Evolutionary conservation across 2,888 invertebrate genomes (phyloP).

Genomic region (Subacronicta megacephala): DNA sequence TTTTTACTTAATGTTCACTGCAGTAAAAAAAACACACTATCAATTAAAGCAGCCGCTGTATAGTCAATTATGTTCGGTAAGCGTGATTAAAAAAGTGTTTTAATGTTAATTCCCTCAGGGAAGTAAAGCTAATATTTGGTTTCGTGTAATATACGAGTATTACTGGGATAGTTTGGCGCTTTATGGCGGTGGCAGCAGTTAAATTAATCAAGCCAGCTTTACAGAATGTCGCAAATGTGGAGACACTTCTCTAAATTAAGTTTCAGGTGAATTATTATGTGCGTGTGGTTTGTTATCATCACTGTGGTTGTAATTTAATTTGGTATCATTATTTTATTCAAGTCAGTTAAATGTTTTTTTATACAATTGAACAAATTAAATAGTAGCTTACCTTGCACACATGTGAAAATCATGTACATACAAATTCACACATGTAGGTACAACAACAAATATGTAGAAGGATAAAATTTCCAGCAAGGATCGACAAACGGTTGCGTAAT

Average conservation of each 20-base stretch:
- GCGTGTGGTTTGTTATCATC: conserved; percentile 22
- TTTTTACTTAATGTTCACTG: not conserved
- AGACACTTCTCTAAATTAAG: conserved; percentile 56
- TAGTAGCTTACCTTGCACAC: too few species aligned
- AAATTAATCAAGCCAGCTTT: conserved; percentile 66
- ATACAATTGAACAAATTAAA: too few species aligned
- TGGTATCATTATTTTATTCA: not conserved
- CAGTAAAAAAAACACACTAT: conserved; percentile 28
- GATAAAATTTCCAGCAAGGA: not conserved
- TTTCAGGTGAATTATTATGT: conserved; percentile 36
- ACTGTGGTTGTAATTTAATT: not conserved
- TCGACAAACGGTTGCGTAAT: not conserved
- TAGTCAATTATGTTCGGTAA: conserved; percentile 16
- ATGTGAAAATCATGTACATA: too few species aligned
- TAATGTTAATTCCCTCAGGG: conserved; percentile 26
- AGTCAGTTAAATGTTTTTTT: too few species aligned
- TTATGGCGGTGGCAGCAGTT: conserved; percentile 56
- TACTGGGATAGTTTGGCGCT: conserved; percentile 46
- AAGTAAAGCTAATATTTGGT: conserved; percentile 28
- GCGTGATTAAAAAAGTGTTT: conserved; percentile 33
- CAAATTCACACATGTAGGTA: too few species aligned
- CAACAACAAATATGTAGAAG: too few species aligned
- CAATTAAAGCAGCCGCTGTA: conserved; percentile 16
- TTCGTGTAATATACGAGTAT: conserved; percentile 46
- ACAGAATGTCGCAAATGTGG: conserved; percentile 60